Percentiles rank a stretch among this genome's conserved stretches.
These are phyloP conservation scores for Hipparchia sbordonii DNA, from an alignment of 2,888 invertebrate genomes.

Conservation along the genomic window DNA sequence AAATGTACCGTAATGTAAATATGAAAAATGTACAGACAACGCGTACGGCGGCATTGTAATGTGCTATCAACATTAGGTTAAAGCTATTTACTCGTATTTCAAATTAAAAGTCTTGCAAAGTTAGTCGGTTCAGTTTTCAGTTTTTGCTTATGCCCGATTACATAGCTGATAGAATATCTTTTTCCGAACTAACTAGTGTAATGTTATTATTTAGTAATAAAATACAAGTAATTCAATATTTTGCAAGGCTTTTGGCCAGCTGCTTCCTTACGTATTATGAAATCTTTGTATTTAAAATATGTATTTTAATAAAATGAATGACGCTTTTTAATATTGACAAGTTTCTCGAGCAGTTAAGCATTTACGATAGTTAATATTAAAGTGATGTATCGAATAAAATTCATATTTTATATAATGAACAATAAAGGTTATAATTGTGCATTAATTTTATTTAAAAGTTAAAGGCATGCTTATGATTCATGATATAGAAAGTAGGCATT, in stretches of 20 bases:
- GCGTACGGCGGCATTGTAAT: background rate
- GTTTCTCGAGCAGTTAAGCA: slow-evolving; percentile 27
- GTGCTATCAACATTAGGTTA: background rate
- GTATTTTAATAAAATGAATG: background rate
- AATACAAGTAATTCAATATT: background rate
- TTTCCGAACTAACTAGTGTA: background rate
- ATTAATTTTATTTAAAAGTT: too few relatives aligned
- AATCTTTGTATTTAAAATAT: background rate
- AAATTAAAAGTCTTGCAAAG: slow-evolving; percentile 15
- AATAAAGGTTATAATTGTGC: background rate
- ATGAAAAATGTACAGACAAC: background rate
- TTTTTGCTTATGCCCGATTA: background rate
- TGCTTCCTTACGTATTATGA: slow-evolving; percentile 4
- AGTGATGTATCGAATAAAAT: background rate
- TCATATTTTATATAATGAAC: background rate
- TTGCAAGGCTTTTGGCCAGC: slow-evolving; percentile 1
- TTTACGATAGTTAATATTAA: background rate
- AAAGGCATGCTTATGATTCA: too few relatives aligned
- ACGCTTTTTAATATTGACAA: slow-evolving; percentile 9
- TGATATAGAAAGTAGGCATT: too few relatives aligned
- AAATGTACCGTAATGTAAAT: background rate
- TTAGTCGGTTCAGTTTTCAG: background rate
- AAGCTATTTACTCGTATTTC: background rate
- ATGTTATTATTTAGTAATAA: background rate
- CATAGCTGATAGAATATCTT: background rate